Percentiles rank a stretch among this genome's conserved stretches.
phyloP scores from a whole-genome alignment of 2,113 vertebrate species.

The Sakesphorus luctuosus region DNA sequence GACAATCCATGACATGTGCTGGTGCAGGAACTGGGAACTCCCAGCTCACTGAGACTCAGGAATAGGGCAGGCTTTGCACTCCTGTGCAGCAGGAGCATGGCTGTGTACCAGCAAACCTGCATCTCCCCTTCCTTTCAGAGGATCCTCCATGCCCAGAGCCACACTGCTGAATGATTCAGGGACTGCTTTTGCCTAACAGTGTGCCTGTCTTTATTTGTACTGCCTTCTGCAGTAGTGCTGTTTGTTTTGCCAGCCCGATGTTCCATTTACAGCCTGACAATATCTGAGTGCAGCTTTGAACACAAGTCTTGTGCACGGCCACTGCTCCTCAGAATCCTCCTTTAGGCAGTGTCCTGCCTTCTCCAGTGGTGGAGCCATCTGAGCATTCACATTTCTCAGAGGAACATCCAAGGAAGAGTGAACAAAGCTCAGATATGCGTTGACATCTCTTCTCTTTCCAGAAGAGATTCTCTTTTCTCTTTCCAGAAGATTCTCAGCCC shows the following conservation, averaged over 20 bases:
- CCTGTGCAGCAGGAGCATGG: background rate
- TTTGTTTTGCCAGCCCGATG: background rate
- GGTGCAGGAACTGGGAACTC: background rate
- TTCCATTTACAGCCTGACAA: background rate
- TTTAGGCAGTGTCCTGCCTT: background rate
- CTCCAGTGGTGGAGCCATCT: background rate
- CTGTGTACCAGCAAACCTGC: background rate
- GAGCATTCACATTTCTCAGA: background rate
- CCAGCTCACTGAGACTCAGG: background rate
- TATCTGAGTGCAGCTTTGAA: background rate
- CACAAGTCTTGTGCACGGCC: background rate
- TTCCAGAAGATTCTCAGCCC: background rate
- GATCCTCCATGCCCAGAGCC: background rate
- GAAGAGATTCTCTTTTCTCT: background rate
- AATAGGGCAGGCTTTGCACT: background rate
- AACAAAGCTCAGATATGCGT: background rate
- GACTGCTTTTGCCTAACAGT: background rate
- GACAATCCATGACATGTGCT: background rate
- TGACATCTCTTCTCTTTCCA: background rate
- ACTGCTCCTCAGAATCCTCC: background rate
- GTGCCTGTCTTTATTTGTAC: background rate
- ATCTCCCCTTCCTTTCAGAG: background rate
- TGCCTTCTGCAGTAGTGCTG: background rate
- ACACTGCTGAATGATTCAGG: background rate
- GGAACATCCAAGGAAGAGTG: background rate